Base-by-base conservation (phyloP, 2,797 vertebrate species). In the Mormyrus proboscirostris region DNA sequence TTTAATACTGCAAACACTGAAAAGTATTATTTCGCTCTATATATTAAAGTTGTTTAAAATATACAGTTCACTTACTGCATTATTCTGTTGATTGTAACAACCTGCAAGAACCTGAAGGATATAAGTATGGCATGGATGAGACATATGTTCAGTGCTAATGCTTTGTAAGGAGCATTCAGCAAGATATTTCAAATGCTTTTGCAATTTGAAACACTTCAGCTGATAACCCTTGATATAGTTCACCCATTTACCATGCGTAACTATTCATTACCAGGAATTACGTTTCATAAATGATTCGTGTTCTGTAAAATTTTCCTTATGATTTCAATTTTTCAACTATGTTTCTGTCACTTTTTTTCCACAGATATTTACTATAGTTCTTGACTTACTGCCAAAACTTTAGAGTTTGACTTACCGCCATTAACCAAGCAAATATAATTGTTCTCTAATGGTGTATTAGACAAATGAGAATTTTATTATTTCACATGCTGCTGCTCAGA, bases 391-490 rank as follows among this genome's bases (percentile, higher is more conserved):
- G 19, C 41, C 41, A 69, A 51, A 16, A 73, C 65, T 38, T 69
- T 14, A 33, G 62, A 25, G 57, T 62, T 62, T 62, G 57, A 69
- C 59, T 88, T 83, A 57, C 90, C 50, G 47, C 89, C 91, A 88
- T 89, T 87, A 88, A 91, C 86, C 41, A 90, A 89, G 51, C 87
- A 91, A 91, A 90, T 86, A 86, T 92, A 91, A 94, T 93, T 90
- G 91, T 86, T 49, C 90, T 91, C 90, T 94, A 93, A 93, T 92
- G 91, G 86, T 88, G 88, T 91, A 90, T 93, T 93, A 93, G 89
- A 90, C 92, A 92, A 91, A 94, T 91, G 91, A 92, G 79, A 90
- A 88, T 89, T 92, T 92, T 89, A 91, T 93, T 92, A 91, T 16
- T 90, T 90, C 89, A 79, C 50, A 83, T 76, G 86, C 87, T 84